Conservation (phyloP, 2,113 vertebrate genomes). For the Chionodraco myersi region DNA sequence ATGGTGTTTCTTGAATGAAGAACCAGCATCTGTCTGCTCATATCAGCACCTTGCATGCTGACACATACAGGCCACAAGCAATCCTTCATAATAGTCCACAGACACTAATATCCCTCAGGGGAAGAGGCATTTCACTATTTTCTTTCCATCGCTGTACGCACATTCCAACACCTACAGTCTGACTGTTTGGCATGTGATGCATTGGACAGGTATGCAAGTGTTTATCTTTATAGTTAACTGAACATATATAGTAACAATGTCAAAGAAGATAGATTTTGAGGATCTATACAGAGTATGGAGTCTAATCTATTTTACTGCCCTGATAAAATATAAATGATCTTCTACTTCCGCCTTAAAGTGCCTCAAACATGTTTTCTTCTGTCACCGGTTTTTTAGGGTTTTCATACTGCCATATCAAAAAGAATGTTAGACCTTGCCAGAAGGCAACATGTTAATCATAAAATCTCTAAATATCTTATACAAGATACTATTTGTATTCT, state of each 20-base stretch:
- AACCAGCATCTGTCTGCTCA: constrained; percentile 62
- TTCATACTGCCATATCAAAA: not conserved
- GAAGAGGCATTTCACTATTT: constrained; percentile 23
- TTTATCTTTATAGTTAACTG: not conserved
- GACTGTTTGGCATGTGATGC: not conserved
- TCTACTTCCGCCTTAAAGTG: not conserved
- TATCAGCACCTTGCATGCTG: constrained; percentile 39
- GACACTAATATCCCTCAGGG: constrained; percentile 34
- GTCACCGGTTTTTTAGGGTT: not conserved
- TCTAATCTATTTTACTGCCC: not conserved
- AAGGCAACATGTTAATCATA: not conserved
- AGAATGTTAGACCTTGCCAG: not conserved
- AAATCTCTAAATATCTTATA: not conserved
- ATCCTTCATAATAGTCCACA: constrained; percentile 43
- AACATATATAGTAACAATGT: no score
- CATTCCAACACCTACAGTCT: constrained; percentile 13
- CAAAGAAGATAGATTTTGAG: not conserved
- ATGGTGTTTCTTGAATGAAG: constrained; percentile 67
- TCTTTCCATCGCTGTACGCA: constrained; percentile 25
- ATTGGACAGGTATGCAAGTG: not conserved
- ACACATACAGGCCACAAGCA: constrained; percentile 38
- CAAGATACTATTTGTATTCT: not conserved
- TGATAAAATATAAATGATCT: not conserved
- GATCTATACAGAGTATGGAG: not conserved
- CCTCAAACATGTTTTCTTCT: not conserved